phyloP scores from a whole-genome alignment of 2,797 vertebrate species.

The Sorex maritimensis region DNA sequence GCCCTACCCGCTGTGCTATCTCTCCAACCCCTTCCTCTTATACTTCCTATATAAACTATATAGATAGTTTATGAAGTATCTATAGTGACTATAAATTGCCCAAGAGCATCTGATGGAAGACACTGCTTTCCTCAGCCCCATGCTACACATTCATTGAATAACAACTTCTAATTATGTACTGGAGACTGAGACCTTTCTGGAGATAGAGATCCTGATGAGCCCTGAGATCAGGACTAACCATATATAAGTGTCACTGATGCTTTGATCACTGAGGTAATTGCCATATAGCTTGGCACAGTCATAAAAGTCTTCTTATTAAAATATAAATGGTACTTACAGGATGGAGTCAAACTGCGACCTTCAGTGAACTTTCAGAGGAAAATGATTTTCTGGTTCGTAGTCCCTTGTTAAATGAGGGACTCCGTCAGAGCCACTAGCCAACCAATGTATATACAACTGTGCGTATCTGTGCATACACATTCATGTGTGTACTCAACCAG shows the following conservation, averaged over 20 bases:
- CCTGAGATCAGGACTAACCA: neutral
- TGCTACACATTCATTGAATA: neutral
- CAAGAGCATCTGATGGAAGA: neutral
- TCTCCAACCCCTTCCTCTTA: neutral
- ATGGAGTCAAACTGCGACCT: neutral
- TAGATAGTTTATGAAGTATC: neutral
- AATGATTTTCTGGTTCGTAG: no score
- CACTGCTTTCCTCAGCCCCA: no score
- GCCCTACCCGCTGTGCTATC: no score
- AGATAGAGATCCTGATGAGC: neutral
- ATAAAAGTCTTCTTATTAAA: neutral
- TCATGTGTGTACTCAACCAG: neutral
- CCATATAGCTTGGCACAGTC: neutral
- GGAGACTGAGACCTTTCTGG: neutral
- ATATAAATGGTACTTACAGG: neutral
- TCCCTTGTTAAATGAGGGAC: no score
- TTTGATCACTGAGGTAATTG: neutral
- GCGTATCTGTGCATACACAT: no score
- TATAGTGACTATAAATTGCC: neutral
- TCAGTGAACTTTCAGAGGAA: no score
- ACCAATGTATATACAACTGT: no score
- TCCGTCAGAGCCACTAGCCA: no score
- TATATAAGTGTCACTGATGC: neutral
- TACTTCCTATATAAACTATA: neutral
- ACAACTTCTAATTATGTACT: neutral